Percentiles rank a stretch among this genome's conserved stretches.
phyloP scores from a whole-genome alignment of 1,140 invertebrate genomes.

The Yoshiicerus persimilis region DNA sequence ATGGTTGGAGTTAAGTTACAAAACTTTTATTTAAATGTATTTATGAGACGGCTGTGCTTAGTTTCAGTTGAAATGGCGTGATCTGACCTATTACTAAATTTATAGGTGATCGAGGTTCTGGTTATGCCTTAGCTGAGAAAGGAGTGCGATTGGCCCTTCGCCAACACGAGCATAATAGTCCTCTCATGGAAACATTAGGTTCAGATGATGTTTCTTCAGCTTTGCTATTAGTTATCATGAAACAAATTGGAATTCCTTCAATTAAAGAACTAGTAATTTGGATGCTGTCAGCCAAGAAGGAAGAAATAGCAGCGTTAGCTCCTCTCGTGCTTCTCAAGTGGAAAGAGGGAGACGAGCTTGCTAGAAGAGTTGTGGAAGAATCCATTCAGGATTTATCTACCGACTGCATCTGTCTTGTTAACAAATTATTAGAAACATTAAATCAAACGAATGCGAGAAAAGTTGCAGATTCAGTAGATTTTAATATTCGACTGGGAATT shows the following conservation, averaged over 20 bases:
- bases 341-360: conserved; percentile 19
- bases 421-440: conserved; percentile 12
- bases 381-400: background rate
- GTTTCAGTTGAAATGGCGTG: background rate
- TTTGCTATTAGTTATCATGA: conserved; percentile 18
- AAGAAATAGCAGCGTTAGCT: conserved; percentile 34
- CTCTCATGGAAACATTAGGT: background rate
- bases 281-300: conserved; percentile 27
- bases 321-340: background rate
- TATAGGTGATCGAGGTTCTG: conserved; percentile 37
- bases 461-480: background rate
- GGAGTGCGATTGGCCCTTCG: background rate
- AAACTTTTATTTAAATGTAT: background rate
- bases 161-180: conserved; percentile 32
- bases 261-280: conserved; percentile 27
- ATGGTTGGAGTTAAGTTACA: too few relatives aligned
- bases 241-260: background rate
- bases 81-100: too few relatives aligned
- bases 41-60: background rate
- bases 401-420: conserved; percentile 25
- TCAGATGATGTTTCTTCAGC: background rate
- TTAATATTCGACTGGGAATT: background rate
- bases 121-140: conserved; percentile 25
- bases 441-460: background rate
- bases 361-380: background rate